Percentiles rank a stretch among this genome's conserved stretches.
Conservation (phyloP, 53 echinoderm and acorn worm species). For the Temnopleurus reevesii region DNA sequence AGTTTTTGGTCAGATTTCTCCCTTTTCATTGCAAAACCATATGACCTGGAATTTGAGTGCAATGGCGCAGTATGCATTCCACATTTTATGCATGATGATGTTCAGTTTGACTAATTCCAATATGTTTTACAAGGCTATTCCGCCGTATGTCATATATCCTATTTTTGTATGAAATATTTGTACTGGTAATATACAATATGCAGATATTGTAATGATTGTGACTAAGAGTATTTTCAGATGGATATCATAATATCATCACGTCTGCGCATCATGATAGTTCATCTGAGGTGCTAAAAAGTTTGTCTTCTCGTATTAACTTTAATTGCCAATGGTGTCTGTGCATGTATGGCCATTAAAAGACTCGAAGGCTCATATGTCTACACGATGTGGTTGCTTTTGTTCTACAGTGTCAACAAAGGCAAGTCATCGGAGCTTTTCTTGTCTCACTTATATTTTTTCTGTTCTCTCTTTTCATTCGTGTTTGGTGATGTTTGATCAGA, state of each 20-base stretch:
- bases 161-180: no score
- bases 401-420: slow-evolving; percentile 49
- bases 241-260: no score
- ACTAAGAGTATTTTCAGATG: no score
- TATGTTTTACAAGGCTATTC: no score
- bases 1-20: slow-evolving; percentile 19
- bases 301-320: no score
- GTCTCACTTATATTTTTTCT: background rate
- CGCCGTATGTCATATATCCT: no score
- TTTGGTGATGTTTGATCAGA: slow-evolving; percentile 24
- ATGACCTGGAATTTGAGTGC: slow-evolving; percentile 8
- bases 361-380: background rate
- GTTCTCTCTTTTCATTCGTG: background rate
- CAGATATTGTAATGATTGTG: no score
- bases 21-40: slow-evolving; percentile 2
- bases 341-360: slow-evolving; percentile 23
- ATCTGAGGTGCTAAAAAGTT: no score
- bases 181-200: no score
- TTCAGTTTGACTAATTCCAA: background rate
- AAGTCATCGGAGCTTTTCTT: slow-evolving; percentile 44
- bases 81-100: no score
- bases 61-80: background rate
- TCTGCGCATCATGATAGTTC: no score
- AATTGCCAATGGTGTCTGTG: background rate
- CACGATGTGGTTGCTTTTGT: slow-evolving; percentile 23